These are phyloP conservation scores for Dipodomys merriami DNA, from an alignment of 2,113 vertebrate species.

Conservation along the genomic window DNA sequence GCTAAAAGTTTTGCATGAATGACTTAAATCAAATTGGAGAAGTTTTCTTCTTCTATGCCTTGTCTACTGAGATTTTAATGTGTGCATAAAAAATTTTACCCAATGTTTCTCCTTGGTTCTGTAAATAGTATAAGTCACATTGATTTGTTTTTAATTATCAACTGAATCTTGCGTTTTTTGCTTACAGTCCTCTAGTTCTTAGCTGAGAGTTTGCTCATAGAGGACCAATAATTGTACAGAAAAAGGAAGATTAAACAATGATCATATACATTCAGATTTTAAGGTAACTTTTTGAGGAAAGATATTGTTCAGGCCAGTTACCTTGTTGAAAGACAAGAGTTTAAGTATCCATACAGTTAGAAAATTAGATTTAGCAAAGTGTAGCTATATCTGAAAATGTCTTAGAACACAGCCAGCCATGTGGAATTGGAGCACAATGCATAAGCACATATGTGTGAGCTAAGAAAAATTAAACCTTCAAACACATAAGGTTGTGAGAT, in stretches of 20 bases:
- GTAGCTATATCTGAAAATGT: background rate
- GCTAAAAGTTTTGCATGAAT: background rate
- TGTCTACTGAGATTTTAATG: slow-evolving; percentile 24
- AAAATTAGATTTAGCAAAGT: background rate
- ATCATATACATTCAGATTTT: background rate
- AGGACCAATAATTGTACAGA: background rate
- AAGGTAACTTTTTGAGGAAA: slow-evolving; percentile 10
- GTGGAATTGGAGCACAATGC: background rate
- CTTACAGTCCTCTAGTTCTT: background rate
- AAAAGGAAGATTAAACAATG: background rate
- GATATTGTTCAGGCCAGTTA: background rate
- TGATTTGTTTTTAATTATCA: background rate
- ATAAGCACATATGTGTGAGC: background rate
- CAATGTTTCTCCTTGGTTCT: background rate
- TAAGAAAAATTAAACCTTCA: background rate
- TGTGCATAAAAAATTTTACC: background rate
- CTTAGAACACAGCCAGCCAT: background rate
- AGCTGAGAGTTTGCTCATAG: background rate
- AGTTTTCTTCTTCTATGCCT: background rate
- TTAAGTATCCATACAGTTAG: background rate
- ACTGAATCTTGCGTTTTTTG: background rate
- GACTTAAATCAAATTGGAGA: background rate
- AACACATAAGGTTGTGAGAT: too few relatives aligned
- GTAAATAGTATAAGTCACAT: background rate
- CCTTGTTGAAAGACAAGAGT: background rate